These are phyloP conservation scores for Monoplex corrugatus DNA, from an alignment of 2,888 invertebrate genomes.

Conservation along the genomic window DNA sequence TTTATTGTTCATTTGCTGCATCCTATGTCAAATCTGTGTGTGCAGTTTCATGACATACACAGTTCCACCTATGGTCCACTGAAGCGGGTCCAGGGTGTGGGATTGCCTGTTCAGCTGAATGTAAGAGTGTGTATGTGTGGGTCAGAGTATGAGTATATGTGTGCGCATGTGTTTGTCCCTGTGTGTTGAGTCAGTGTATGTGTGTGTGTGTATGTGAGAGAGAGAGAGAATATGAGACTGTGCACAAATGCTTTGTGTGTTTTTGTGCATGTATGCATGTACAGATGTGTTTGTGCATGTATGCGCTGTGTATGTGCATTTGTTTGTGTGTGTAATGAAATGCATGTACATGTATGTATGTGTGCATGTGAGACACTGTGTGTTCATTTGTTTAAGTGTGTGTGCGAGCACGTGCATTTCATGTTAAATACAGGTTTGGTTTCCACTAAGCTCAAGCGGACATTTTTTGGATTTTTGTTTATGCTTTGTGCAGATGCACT, in stretches of 20 bases:
- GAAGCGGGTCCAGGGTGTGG: conserved; percentile 94
- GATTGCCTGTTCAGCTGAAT: conserved; percentile 87
- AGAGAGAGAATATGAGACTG: background rate
- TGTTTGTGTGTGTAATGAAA: conserved; percentile 7
- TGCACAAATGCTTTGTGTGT: background rate
- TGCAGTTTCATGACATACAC: conserved; percentile 86
- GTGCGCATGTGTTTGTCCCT: background rate
- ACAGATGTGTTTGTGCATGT: background rate
- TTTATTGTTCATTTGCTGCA: background rate
- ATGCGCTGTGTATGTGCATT: background rate
- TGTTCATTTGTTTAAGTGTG: background rate
- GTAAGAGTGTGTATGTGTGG: conserved; percentile 54
- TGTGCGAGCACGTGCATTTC: background rate
- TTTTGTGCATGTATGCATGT: background rate
- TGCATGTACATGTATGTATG: conserved; percentile 15
- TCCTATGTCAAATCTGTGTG: conserved; percentile 21
- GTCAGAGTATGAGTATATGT: background rate
- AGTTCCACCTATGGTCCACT: conserved; percentile 85
- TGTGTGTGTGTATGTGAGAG: background rate
- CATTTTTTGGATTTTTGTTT: background rate
- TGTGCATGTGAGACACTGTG: background rate
- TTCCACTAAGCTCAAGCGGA: too few species aligned
- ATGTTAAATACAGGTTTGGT: background rate
- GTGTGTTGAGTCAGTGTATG: background rate
- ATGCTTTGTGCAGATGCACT: conserved; percentile 71